Evolutionary conservation across 2,888 invertebrate genomes (phyloP), one percentile per base, ranked within the genome.

Genomic region (Epinotia ramella): DNA sequence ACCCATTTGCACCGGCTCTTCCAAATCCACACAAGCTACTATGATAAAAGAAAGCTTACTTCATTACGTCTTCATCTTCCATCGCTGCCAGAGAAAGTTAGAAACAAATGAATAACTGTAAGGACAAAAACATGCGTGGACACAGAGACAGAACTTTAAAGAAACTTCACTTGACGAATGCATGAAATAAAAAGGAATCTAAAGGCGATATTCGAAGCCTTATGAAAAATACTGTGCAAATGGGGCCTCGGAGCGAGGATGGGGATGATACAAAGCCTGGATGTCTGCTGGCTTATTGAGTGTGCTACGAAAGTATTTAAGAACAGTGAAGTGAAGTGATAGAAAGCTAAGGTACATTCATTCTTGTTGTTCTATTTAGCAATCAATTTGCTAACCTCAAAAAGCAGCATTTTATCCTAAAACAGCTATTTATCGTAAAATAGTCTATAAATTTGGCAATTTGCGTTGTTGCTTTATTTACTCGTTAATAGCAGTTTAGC

Each of bases 101-200:
- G 66, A 78, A 79, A 83, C 76, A 81, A 83, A 82, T 77, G 63
- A 78, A 75, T 73, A 81, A 76, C 78, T 80, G 80, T 79, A 80
- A 80, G 84, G 81, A 89, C 87, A 89, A 90, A 89, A 90, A 91
- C 94, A 94, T 92, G 93, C 94, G 93, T 92, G 94, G 94, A 94
- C 94, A 94, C 94, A 94, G 94, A 93, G 90, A 90, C 80, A 86
- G 85, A 85, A 82, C 77, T 83, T 82, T 81, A 84, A 87, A 86
- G 82, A 82, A 87, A 86, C 81, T 72, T 78, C 66, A 76, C 64
- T 75, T 75, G 75, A 86, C 83, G 83, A 85, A 85, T 70, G 62
- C 68, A 77, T 82, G 83, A 84, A 84, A 81, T 81, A 53, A 69
- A 82, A 71, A 80, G 82, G 83, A 87, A 81, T 82, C 82, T 84